Evolutionary conservation across 2,797 vertebrate genomes (phyloP), one percentile per base, ranked within the genome.

Genomic region (Megaceryle alcyon): DNA sequence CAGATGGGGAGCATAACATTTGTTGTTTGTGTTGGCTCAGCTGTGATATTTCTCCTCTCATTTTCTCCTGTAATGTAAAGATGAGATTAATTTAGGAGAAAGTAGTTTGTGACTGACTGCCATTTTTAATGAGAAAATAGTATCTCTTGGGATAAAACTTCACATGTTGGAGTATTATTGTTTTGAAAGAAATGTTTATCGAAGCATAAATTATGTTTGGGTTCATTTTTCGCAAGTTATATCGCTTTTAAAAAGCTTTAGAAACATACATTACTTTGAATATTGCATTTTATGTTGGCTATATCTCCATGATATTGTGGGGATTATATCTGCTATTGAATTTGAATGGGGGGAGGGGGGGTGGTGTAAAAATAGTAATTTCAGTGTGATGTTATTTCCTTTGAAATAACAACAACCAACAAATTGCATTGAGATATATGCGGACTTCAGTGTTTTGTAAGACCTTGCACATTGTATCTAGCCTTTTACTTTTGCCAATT

Each of bases 21-120:
- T 37, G 20, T 80, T 93, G 78, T 79, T 95, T 94, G n/a, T 77
- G 48, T 92, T 94, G 82, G 82, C 84, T 96, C 86, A 90, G 51
- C 56, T 88, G 70, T 86, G 72, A 46, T 91, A 88, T 77, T 92
- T 94, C 44, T 94, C 22, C 75, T 92, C 60, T 89, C 20, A 41
- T 86, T 87, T 90, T 86, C 31, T 37, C 88, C 21, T 87, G 18
- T 63, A 63, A 26, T 15, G 6, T 93, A 73, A 96, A 93, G 68
- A 63, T 66, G 29, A 76, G 63, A 69, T 76, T 92, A 78, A 63
- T 88, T 68, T 76, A 51, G 68, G 64, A 90, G 48, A 64, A 92
- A 84, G 33, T 17, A 21, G 25, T 57, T 94, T 3, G 2, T 78
- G 91, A 86, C 83, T 90, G 86, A 73, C 66, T 94, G 92, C 43